Evolutionary conservation across 2,113 vertebrate species (phyloP), one percentile per base, ranked within the genome.

Genomic region (Chamaetylas fuelleborni): DNA sequence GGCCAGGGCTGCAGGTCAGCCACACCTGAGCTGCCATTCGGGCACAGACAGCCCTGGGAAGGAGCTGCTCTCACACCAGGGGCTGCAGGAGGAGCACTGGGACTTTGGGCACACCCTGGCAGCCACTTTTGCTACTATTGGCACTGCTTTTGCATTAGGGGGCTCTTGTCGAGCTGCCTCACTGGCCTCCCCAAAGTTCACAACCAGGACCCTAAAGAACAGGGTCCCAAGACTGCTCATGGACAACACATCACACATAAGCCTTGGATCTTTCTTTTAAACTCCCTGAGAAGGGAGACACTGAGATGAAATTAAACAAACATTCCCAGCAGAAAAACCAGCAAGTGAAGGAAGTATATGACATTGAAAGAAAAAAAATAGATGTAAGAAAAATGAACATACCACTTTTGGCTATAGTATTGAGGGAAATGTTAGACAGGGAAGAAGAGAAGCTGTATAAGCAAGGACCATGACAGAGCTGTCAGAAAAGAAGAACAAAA

Each of bases 401-500:
- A 99, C 98, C 99, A 96, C 98, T 98, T 97, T 98, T 99, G 98
- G 98, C 98, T 96, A 98, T 96, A 98, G 98, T 97, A 98, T 98
- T 98, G 98, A 99, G 98, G 98, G 98, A 99, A 98, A 98, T 98
- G 97, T 98, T 98, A 98, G 98, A 99, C 97, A 98, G 96, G 98
- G 98, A 98, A 91, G 98, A 97, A 97, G 97, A 97, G 98, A 98
- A 98, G 97, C 97, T 98, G 98, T 98, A 98, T 93, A 98, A 98
- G 97, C 98, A 98, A 76, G 98, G 96, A 97, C 97, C 96, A 97
- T 97, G 97, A 97, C 97, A 98, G 93, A 99, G 98, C 98, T 99
- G 98, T 96, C 96, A 98, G 97, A 96, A 94, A 97, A 97, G 90
- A 97, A 96, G 95, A 94, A 96, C 19, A 96, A 53, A 88, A 95